Conservation (phyloP, 1,140 invertebrate species). For the Calosoma granatense region DNA sequence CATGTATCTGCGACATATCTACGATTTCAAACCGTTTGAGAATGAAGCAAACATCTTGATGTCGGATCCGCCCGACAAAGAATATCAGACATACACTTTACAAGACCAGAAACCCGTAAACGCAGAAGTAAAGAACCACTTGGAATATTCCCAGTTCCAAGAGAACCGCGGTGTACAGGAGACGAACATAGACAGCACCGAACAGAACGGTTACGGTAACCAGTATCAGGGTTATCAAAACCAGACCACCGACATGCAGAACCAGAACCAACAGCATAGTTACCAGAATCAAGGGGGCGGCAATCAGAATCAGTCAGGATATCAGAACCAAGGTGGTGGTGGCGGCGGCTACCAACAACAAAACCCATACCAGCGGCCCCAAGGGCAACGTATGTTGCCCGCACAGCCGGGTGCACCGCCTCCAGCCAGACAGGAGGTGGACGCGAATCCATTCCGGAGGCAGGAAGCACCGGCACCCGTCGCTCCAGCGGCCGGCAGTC, state of each 20-base stretch:
- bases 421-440: conserved; percentile 27
- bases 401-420: conserved; percentile 20
- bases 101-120: conserved; percentile 69
- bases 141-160: conserved; percentile 53
- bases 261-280: conserved; percentile 41
- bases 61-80: conserved; percentile 81
- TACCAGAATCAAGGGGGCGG: conserved; percentile 35
- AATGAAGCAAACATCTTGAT: conserved; percentile 85
- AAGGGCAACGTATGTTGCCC: conserved; percentile 19
- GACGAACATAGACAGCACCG: conserved; percentile 49
- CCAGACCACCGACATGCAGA: conserved; percentile 27
- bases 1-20: conserved; percentile 80
- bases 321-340: conserved; percentile 6
- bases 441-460: conserved; percentile 48
- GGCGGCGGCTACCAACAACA: conserved; percentile 26
- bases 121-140: conserved; percentile 69
- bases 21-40: conserved; percentile 93
- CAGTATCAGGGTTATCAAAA: conserved; percentile 38
- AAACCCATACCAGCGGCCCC: conserved; percentile 29
- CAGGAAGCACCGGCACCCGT: conserved; percentile 21
- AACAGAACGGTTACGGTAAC: conserved; percentile 29
- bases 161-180: conserved; percentile 47
- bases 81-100: conserved; percentile 89
- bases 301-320: conserved; percentile 5
- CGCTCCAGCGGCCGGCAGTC: conserved; percentile 26